These are phyloP conservation scores for Biston stratarius DNA, from an alignment of 2,888 invertebrate genomes.

Conservation along the genomic window DNA sequence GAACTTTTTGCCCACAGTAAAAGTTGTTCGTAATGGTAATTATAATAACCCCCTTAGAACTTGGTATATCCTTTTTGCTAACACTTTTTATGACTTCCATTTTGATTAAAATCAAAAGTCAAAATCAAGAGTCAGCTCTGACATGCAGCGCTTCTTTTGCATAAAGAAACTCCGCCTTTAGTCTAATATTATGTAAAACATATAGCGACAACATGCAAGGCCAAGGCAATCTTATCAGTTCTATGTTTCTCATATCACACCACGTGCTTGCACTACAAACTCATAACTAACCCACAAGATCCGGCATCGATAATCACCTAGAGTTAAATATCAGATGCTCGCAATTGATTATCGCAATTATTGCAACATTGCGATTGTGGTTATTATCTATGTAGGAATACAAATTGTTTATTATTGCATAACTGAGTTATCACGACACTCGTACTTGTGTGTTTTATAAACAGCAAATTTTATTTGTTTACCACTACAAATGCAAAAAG, in stretches of 20 bases:
- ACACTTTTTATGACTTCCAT: no score
- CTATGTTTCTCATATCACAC: constrained; percentile 5
- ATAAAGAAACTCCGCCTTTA: neutral
- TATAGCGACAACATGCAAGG: neutral
- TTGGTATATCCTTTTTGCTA: no score
- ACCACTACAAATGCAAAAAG: no score
- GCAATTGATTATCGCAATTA: constrained; percentile 11
- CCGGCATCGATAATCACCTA: constrained; percentile 2
- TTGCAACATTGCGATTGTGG: neutral
- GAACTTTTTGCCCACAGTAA: no score
- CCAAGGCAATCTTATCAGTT: constrained; percentile 14
- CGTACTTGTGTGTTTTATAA: neutral
- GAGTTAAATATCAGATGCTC: constrained; percentile 4
- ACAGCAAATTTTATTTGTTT: neutral
- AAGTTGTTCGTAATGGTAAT: no score
- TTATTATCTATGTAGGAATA: neutral
- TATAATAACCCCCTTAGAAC: no score
- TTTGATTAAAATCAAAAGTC: no score
- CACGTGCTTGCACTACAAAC: constrained; percentile 4
- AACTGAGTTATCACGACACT: constrained; percentile 4
- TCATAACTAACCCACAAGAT: neutral
- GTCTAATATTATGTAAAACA: neutral
- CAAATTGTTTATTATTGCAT: constrained; percentile 5
- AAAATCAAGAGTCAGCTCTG: no score
- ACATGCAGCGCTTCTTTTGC: neutral